Conservation (phyloP, 2,797 vertebrate genomes). For the Malurus splendens region DNA sequence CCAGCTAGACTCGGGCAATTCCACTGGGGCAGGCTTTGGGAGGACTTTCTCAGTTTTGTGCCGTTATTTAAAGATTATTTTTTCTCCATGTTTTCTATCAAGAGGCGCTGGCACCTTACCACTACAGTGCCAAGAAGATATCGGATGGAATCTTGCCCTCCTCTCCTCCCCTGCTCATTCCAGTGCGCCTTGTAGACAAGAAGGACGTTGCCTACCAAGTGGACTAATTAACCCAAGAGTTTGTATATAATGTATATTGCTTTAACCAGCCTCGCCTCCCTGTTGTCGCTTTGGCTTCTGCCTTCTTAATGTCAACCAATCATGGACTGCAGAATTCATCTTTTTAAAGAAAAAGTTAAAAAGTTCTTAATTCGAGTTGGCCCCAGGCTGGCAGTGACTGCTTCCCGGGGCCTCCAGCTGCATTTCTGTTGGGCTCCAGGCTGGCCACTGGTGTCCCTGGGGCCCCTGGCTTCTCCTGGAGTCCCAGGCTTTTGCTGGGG, state of each 20-base stretch:
- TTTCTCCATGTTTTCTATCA: conserved; percentile 77
- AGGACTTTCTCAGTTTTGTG: conserved; percentile 81
- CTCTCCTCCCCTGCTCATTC: conserved; percentile 69
- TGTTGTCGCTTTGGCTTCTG: conserved; percentile 69
- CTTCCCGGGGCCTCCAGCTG: background rate
- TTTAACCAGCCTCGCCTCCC: conserved; percentile 69
- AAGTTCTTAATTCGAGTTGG: conserved; percentile 50
- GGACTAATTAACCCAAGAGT: conserved; percentile 77
- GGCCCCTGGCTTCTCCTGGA: conserved; percentile 4
- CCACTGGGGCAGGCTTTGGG: conserved; percentile 72
- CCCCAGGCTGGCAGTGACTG: background rate
- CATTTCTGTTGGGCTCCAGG: conserved; percentile 37
- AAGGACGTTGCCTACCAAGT: conserved; percentile 71
- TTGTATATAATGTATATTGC: conserved; percentile 84
- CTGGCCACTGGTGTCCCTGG: conserved; percentile 2
- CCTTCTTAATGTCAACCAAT: conserved; percentile 75
- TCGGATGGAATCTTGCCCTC: conserved; percentile 75
- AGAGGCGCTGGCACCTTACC: conserved; percentile 79
- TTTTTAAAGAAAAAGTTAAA: conserved; percentile 54
- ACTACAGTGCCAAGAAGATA: conserved; percentile 76
- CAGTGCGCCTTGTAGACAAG: conserved; percentile 70
- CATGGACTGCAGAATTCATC: conserved; percentile 66
- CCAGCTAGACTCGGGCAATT: conserved; percentile 65
- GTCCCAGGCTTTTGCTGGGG: conserved; percentile 21
- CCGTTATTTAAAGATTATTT: conserved; percentile 84